A percentile compares a stretch with the other conserved stretches of the same genome.
phyloP scores from a whole-genome alignment of 2,113 vertebrate genomes.

The Agapornis roseicollis region DNA sequence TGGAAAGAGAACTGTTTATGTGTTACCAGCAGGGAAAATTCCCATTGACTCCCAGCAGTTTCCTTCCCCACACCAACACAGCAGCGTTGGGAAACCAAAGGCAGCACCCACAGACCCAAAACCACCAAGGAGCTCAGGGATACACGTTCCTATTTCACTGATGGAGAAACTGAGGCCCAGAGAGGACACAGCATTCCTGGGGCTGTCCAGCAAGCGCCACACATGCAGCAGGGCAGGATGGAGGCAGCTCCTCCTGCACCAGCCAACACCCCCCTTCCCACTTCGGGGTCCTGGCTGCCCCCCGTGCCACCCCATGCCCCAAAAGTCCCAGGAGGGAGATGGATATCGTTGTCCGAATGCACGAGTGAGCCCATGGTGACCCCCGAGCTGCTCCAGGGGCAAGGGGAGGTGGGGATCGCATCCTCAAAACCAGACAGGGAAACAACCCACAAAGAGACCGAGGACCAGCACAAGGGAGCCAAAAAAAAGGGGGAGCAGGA shows the following conservation, averaged over 20 bases:
- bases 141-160: neutral
- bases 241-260: neutral
- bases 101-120: neutral
- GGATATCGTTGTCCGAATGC: fast-evolving
- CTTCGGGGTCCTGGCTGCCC: fast-evolving
- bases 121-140: neutral
- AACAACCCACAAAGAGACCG: conserved; percentile 89
- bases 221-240: neutral
- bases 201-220: neutral
- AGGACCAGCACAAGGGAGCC: conserved; percentile 83
- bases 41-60: conserved; percentile 8
- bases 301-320: fast-evolving
- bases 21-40: conserved; percentile 17
- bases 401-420: neutral
- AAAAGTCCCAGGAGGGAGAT: neutral
- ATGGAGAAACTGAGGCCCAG: neutral
- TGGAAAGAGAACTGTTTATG: neutral
- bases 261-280: neutral
- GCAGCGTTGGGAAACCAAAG: neutral
- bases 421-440: conserved; percentile 67
- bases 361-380: neutral
- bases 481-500: conserved; percentile 87
- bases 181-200: fast-evolving
- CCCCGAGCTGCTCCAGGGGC: neutral
- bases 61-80: conserved; percentile 15